Base-by-base conservation (phyloP, 53 echinoderm and acorn worm genomes). In the Echinarachnius parma region DNA sequence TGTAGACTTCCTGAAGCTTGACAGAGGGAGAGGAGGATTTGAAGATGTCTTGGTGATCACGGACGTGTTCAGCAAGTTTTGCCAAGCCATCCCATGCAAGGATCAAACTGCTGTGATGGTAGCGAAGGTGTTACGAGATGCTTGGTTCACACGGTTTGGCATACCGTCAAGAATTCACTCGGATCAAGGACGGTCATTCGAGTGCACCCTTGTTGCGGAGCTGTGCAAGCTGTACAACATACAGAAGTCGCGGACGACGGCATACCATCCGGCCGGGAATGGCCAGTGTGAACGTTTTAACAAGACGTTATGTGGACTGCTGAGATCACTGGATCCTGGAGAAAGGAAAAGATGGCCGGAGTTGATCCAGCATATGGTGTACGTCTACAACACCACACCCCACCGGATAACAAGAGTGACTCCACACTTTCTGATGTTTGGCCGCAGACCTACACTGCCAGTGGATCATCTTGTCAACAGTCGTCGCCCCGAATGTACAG, bases 1-100 rank as follows among this genome's bases (percentile, higher is more conserved):
- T 1, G 82, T 87, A 4, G 87, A 82, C 37, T 87, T 88, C 34
- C 28, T 78, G 59, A 87, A 87, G 46, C 28, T 87, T 31, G 87
- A 87, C 31, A 69, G 28, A n/a, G 87, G 87, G 9, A 60, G 58
- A 39, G 79, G 82, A n/a, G 75, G 54, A 15, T 60, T 34, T 27
- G 82, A 87, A 39, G 82, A 87, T 60, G 79, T 87, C 1, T 34
- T 87, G 10, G 87, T 82, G 0, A 57, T 79, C 21, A 82, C 88
- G 0, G 88, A 88, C 34, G 56, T 48, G 1, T 83, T 88, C 23
- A 88, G 83, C 10, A 88, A 87, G 60, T 87, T 64, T 34, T 62
- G 82, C 2, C 68, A 71, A 48, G 87, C 87, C 24, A 48, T 87
- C 0, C 78, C 84, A 13, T 84, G 84, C 35, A 70, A 31, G n/a